A percentile compares a stretch with the other conserved stretches of the same genome.
These are phyloP conservation scores for Phoenoteleia sp. DNA, from an alignment of 2,888 invertebrate genomes.

Conservation along the genomic window DNA sequence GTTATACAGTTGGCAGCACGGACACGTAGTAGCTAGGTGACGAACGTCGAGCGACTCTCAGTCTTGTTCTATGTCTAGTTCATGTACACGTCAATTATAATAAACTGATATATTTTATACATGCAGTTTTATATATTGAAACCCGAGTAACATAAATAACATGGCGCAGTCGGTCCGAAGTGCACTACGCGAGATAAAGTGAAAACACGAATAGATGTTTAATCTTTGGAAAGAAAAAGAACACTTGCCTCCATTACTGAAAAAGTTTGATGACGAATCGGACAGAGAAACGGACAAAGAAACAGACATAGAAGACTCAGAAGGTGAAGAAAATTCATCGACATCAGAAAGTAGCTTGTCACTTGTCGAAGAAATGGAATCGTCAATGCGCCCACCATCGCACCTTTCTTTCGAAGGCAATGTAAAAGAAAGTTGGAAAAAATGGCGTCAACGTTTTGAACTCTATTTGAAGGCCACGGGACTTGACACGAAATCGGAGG, in stretches of 20 bases:
- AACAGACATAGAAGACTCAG: neutral
- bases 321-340: neutral
- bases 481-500: conserved; percentile 51
- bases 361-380: conserved; percentile 29
- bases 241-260: neutral
- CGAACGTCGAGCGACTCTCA: too few relatives aligned
- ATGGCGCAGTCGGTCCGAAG: conserved; percentile 3
- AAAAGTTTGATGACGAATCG: too few relatives aligned
- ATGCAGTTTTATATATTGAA: neutral
- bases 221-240: neutral
- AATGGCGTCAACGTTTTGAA: conserved; percentile 74
- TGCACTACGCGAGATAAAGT: neutral
- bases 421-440: conserved; percentile 75
- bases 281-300: too few relatives aligned
- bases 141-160: neutral
- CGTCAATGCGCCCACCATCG: conserved; percentile 59
- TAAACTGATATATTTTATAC: too few relatives aligned
- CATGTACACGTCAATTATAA: too few relatives aligned
- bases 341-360: neutral
- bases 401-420: conserved; percentile 65
- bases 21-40: too few relatives aligned
- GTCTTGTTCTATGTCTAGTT: too few relatives aligned
- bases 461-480: conserved; percentile 75
- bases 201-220: neutral
- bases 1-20: too few relatives aligned